Evolutionary conservation across 1,140 invertebrate genomes (phyloP).

Genomic region (Adelges cooleyi): DNA sequence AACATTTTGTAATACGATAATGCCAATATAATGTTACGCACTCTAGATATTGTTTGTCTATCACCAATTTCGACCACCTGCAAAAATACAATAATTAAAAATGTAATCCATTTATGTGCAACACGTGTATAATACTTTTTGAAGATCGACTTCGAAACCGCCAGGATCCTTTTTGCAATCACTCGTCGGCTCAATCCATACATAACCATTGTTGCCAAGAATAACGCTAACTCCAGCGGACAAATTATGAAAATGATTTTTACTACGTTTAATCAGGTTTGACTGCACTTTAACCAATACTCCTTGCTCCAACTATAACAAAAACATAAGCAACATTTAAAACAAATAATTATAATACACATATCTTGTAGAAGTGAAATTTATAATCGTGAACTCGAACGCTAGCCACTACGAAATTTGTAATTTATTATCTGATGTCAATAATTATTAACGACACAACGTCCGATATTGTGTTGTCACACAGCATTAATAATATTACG

Average conservation of each 20-base stretch:
- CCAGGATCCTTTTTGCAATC: slow-evolving; percentile 56
- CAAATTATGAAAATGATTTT: slow-evolving; percentile 92
- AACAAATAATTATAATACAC: too few relatives aligned
- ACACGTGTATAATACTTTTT: slow-evolving; percentile 47
- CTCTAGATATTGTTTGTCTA: slow-evolving; percentile 68
- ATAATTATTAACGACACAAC: too few relatives aligned
- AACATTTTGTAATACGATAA: slow-evolving; percentile 75
- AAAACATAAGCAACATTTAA: too few relatives aligned
- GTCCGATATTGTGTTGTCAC: too few relatives aligned
- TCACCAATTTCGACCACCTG: slow-evolving; percentile 57
- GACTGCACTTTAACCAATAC: slow-evolving; percentile 83
- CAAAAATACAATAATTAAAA: slow-evolving; percentile 21
- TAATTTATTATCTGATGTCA: too few relatives aligned
- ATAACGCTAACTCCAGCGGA: slow-evolving; percentile 83
- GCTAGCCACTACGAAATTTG: too few relatives aligned
- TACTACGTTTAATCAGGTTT: slow-evolving; percentile 82
- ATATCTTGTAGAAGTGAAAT: too few relatives aligned
- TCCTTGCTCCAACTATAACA: slow-evolving; percentile 62
- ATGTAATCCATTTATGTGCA: slow-evolving; percentile 14
- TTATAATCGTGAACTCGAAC: too few relatives aligned
- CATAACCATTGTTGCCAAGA: slow-evolving; percentile 91
- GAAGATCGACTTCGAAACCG: slow-evolving; percentile 70
- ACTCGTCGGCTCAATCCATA: slow-evolving; percentile 78
- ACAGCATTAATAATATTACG: too few relatives aligned
- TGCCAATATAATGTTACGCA: slow-evolving; percentile 80